phyloP scores from a whole-genome alignment of 2,113 vertebrate genomes.

The Asarcornis scutulata region DNA sequence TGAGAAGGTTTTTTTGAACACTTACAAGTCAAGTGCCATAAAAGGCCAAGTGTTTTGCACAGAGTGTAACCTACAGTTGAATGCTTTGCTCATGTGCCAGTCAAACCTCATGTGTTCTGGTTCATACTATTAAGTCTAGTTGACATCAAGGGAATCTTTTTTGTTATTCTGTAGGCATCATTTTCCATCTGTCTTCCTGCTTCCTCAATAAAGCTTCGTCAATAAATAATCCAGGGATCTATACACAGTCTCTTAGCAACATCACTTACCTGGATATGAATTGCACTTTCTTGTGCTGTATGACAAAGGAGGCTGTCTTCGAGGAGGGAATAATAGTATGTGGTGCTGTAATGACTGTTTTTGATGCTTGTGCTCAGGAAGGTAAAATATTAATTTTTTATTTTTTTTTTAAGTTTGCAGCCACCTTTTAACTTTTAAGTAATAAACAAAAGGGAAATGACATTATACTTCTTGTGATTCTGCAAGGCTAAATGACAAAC shows the following conservation, averaged over 20 bases:
- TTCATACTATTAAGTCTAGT: not conserved
- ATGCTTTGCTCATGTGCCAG: not conserved
- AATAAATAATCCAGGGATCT: not conserved
- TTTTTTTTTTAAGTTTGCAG: not conserved
- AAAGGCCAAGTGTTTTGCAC: conserved; percentile 18
- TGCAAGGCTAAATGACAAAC: not conserved
- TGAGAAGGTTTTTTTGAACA: not conserved
- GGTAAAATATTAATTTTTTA: not conserved
- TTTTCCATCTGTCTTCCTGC: conserved; percentile 14
- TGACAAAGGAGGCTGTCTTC: not conserved
- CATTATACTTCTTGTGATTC: not conserved
- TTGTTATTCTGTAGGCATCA: not conserved
- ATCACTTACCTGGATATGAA: not conserved
- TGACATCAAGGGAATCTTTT: not conserved
- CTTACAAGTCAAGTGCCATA: conserved; percentile 41
- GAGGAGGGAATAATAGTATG: not conserved
- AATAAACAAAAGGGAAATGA: not conserved
- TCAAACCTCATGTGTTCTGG: not conserved
- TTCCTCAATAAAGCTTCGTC: not conserved
- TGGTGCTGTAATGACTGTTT: not conserved
- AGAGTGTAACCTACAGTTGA: not conserved
- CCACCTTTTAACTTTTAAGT: not conserved
- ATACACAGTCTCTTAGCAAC: rapidly evolving
- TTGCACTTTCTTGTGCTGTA: not conserved
- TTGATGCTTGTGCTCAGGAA: not conserved